Base-by-base conservation (phyloP, 2,888 invertebrate genomes). In the Hirtodrosophila histrioides region DNA sequence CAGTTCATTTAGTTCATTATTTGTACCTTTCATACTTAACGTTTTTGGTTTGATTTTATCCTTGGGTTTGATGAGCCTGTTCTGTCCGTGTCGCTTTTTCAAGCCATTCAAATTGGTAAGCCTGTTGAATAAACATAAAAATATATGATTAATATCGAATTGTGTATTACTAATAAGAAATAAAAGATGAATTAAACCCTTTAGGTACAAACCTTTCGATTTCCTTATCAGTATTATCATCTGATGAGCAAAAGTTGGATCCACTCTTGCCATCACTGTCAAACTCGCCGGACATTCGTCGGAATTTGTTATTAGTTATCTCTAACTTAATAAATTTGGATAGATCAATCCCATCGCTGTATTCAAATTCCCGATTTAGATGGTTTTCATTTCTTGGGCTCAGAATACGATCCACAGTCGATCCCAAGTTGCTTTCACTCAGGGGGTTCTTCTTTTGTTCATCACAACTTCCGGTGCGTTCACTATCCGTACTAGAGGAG, bases 191-290 rank as follows among this genome's bases (percentile, higher is more conserved):
- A n/a, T n/a, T n/a, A n/a, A n/a, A n/a, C n/a, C n/a, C n/a, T n/a
- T n/a, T n/a, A n/a, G 3, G 31, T 12, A 68, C 71, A 60, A 58
- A 90, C 90, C 90, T 79, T 39, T 90, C 86, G 12, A 91, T 90
- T 82, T 91, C 90, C 45, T 88, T 90, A 41, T 90, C 91, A 3
- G 84, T 73, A 40, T 84, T 76, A 49, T 88, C 87, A n/a, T 78
- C 81, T 64, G 50, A 79, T 54, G 53, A 64, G 37, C 43, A 56
- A 12, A 48, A 69, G 61, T 31, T 67, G 54, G 48, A 68, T 61
- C 10, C 55, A 50, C 55, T 2, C 41, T 66, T 17, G 5, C 79
- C 80, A 23, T 83, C 88, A 39, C 87, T 88, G 31, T 86, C 88
- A 36, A 80, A 77, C 44, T 86, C 88, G 49, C 71, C 70, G 41